Evolutionary conservation across 2,888 invertebrate species (phyloP).

Genomic region (Augochlorella aurata): DNA sequence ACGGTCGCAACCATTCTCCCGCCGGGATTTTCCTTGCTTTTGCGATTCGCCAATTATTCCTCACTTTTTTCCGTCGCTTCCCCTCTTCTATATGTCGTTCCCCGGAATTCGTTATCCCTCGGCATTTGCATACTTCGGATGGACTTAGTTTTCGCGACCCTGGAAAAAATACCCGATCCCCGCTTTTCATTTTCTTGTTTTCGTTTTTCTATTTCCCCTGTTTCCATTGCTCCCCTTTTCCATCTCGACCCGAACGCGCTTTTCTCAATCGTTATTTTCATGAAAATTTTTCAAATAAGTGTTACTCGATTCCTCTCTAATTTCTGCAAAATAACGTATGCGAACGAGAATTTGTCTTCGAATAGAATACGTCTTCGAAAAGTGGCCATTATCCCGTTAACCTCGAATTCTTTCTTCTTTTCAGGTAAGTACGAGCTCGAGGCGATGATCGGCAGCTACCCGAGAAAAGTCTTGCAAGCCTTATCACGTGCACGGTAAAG

Average conservation of each 20-base stretch:
- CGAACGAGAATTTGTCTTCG: no score
- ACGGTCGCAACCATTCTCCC: not conserved
- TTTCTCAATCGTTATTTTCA: no score
- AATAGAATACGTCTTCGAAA: no score
- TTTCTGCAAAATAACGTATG: no score
- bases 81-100: not conserved
- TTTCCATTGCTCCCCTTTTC: no score
- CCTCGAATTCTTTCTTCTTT: slow-evolving; percentile 13
- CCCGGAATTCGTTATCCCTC: not conserved
- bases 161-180: not conserved
- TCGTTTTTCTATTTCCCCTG: not conserved
- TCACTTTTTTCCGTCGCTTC: not conserved
- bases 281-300: no score
- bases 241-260: no score
- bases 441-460: not conserved
- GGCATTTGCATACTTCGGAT: not conserved
- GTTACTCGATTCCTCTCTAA: no score
- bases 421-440: slow-evolving; percentile 43
- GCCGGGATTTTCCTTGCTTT: not conserved
- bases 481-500: not conserved
- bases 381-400: not conserved
- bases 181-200: not conserved
- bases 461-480: not conserved
- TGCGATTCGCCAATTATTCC: not conserved
- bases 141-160: not conserved